phyloP scores from a whole-genome alignment of 2,113 vertebrate genomes.

The Pantherophis guttatus region DNA sequence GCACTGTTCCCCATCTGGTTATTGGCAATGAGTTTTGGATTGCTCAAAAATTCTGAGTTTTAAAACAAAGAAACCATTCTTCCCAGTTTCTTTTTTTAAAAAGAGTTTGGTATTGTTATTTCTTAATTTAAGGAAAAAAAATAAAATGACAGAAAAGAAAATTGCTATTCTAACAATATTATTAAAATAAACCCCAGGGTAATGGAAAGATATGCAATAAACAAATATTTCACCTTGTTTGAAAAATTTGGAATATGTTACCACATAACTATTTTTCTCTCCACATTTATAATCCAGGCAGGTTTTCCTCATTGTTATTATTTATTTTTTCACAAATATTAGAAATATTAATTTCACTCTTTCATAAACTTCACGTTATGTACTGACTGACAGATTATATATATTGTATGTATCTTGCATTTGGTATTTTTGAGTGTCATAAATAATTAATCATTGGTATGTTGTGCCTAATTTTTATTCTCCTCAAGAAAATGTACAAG shows the following conservation, averaged over 20 bases:
- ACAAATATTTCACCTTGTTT: neutral
- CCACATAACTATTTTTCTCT: neutral
- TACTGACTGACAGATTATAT: neutral
- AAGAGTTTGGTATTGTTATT: neutral
- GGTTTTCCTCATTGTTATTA: neutral
- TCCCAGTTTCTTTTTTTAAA: neutral
- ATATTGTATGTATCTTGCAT: neutral
- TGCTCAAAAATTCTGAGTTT: slow-evolving; percentile 62
- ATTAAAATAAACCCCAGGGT: neutral
- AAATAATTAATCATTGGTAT: neutral
- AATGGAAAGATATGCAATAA: neutral
- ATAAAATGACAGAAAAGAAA: slow-evolving; percentile 23
- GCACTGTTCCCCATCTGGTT: slow-evolving; percentile 66
- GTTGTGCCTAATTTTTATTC: neutral
- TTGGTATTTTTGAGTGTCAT: neutral
- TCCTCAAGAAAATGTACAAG: neutral
- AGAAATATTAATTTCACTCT: neutral
- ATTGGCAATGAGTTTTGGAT: slow-evolving; percentile 58
- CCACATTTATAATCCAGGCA: neutral
- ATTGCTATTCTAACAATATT: neutral
- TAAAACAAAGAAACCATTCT: slow-evolving; percentile 64
- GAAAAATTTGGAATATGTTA: neutral
- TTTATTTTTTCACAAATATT: slow-evolving; percentile 4
- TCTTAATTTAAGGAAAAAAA: slow-evolving; percentile 36
- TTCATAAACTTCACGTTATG: neutral